phyloP scores from a whole-genome alignment of 1,140 invertebrate species.

The Solenopsis fugax region DNA sequence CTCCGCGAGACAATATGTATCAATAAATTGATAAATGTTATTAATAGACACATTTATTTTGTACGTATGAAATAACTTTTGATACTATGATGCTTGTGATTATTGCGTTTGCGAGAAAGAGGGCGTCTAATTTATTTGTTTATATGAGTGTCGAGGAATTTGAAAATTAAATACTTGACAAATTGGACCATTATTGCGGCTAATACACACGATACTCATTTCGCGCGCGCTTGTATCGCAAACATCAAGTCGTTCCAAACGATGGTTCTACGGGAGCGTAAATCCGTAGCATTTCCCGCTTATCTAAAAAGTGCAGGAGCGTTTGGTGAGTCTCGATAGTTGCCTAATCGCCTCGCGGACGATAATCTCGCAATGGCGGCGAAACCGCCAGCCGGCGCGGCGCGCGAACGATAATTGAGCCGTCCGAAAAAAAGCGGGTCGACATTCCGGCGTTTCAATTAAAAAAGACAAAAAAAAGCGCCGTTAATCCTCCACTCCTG shows the following conservation, averaged over 20 bases:
- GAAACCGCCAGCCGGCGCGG: too few relatives aligned
- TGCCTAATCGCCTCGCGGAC: not conserved
- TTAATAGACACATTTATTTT: not conserved
- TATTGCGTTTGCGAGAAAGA: not conserved
- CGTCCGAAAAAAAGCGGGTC: not conserved
- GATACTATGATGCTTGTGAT: not conserved
- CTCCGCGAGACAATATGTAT: not conserved
- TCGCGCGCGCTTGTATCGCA: too few relatives aligned
- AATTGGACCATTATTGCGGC: not conserved
- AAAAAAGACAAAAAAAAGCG: not conserved
- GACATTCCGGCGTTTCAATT: not conserved
- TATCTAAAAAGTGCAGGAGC: not conserved
- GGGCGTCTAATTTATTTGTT: not conserved
- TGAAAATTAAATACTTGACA: not conserved
- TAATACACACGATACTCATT: not conserved
- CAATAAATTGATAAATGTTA: not conserved
- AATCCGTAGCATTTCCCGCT: not conserved
- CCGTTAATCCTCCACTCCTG: not conserved
- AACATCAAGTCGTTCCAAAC: not conserved
- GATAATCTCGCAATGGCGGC: not conserved
- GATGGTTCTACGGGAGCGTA: not conserved
- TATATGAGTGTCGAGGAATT: not conserved
- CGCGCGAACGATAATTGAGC: not conserved
- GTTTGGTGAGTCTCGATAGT: not conserved
- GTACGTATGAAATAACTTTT: not conserved